A percentile compares a stretch with the other conserved stretches of the same genome.
Evolutionary conservation across 1,140 invertebrate genomes (phyloP).

Genomic region (Venustaconcha ellipsiformis): DNA sequence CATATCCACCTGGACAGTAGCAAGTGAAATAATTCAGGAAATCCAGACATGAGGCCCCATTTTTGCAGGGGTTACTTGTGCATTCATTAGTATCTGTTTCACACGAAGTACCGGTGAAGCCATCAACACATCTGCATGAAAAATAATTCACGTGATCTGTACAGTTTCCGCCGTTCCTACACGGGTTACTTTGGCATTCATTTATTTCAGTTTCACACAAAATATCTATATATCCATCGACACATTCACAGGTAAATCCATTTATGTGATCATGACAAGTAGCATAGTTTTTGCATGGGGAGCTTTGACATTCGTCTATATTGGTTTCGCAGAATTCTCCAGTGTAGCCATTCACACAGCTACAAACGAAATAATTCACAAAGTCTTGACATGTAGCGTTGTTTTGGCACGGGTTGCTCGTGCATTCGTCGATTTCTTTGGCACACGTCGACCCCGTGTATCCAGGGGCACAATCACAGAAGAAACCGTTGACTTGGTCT

Average conservation of each 20-base stretch:
- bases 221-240: conserved; percentile 84
- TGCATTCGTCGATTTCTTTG: conserved; percentile 27
- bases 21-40: conserved; percentile 1
- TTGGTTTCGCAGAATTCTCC: conserved; percentile 71
- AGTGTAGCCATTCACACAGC: conserved; percentile 78
- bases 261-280: conserved; percentile 78
- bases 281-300: conserved; percentile 86
- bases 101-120: conserved; percentile 79
- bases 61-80: conserved; percentile 3
- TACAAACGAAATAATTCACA: conserved; percentile 72
- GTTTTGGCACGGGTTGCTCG: conserved; percentile 30
- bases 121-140: conserved; percentile 88
- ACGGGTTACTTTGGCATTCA: conserved; percentile 62
- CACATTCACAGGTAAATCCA: conserved; percentile 1
- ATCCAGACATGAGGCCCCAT: conserved; percentile 13
- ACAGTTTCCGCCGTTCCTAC: conserved; percentile 79
- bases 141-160: conserved; percentile 16
- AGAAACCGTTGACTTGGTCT: no score
- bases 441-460: no score
- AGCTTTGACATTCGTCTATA: conserved; percentile 89
- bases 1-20: conserved; percentile 12
- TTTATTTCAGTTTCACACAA: conserved; percentile 93
- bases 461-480: no score
- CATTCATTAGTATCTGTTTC: conserved; percentile 76
- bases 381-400: conserved; percentile 30